Evolutionary conservation across 2,797 vertebrate species (phyloP), one percentile per base, ranked within the genome.

Genomic region (Naso thynnoides): DNA sequence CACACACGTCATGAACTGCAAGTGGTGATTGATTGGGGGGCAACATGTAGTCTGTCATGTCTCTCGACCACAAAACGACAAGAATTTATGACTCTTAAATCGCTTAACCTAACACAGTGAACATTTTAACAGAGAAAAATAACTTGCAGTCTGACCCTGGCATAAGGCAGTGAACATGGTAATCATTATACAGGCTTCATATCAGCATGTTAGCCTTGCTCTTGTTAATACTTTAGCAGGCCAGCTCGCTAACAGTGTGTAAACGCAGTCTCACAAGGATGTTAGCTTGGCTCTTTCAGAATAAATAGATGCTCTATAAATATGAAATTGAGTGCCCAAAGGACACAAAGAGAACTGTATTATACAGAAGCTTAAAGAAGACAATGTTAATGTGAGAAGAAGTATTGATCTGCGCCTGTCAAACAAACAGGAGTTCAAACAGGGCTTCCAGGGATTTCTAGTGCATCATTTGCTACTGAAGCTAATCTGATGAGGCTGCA

Each of bases 401-500:
- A 24, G 13, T 65, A 83, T 79, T 48, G 64, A 87, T 83, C 59
- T 56, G 47, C 42, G 73, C 45, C 23, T 0, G 10, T 83, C 49
- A 68, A 81, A 79, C 78, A 77, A 71, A 73, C 54, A 60, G 38
- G 36, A 75, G 69, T 70, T 49, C 52, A 23, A 70, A 36, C 29
- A 60, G 58, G 53, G 44, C 63, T 85, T 70, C 16, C 11, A 73
- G 70, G 57, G 70, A 80, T 57, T 73, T 71, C 60, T 59, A 52
- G 61, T 55, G 58, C 60, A 58, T 76, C 57, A 16, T 77, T 70
- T 66, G 70, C 74, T 49, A 56, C 67, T 74, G 52, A 42, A 53
- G 53, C 49, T 68, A 72, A 79, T 85, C 60, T 73, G 76, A 83
- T 79, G 66, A 79, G 50, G 50, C 74, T 76, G 58, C 80, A 85